Percentiles rank a stretch among this genome's conserved stretches.
Conservation (phyloP, 2,888 invertebrate genomes). For the Flexamia atlantica region DNA sequence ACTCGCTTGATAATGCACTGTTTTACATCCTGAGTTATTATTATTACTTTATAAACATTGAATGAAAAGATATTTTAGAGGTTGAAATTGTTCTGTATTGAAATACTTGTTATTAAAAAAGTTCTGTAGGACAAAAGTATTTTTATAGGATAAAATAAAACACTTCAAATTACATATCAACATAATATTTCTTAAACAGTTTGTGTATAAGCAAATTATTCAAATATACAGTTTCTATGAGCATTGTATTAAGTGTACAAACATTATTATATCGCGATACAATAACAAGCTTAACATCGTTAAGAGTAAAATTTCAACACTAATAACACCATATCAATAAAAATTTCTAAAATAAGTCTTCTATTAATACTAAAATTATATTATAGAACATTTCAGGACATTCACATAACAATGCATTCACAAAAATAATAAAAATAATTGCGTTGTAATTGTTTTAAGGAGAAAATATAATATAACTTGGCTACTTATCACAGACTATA, state of each 20-base stretch:
- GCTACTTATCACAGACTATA: constrained; percentile 65
- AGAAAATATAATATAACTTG: constrained; percentile 53
- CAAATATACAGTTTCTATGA: constrained; percentile 56
- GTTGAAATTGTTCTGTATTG: too few species aligned
- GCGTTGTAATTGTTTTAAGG: constrained; percentile 42
- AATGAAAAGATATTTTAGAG: too few species aligned
- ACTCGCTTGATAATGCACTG: too few species aligned
- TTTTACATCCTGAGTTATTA: too few species aligned
- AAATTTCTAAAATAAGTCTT: constrained; percentile 55
- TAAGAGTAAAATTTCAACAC: constrained; percentile 57
- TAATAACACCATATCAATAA: constrained; percentile 56
- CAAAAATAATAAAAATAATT: constrained; percentile 52
- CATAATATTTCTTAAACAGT: constrained; percentile 11
- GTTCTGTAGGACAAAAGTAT: too few species aligned
- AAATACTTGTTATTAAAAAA: too few species aligned
- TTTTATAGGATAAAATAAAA: not conserved
- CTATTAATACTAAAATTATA: constrained; percentile 51
- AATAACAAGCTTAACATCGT: constrained; percentile 59
- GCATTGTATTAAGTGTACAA: constrained; percentile 54
- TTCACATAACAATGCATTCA: constrained; percentile 47
- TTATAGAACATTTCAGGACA: constrained; percentile 50
- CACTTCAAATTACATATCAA: constrained; percentile 7
- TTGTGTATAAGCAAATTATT: constrained; percentile 52
- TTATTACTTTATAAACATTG: too few species aligned
- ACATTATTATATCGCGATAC: constrained; percentile 60